Percentiles rank a stretch among this genome's conserved stretches.
These are phyloP conservation scores for Microchrysa polita DNA, from an alignment of 2,888 invertebrate species.

Conservation along the genomic window DNA sequence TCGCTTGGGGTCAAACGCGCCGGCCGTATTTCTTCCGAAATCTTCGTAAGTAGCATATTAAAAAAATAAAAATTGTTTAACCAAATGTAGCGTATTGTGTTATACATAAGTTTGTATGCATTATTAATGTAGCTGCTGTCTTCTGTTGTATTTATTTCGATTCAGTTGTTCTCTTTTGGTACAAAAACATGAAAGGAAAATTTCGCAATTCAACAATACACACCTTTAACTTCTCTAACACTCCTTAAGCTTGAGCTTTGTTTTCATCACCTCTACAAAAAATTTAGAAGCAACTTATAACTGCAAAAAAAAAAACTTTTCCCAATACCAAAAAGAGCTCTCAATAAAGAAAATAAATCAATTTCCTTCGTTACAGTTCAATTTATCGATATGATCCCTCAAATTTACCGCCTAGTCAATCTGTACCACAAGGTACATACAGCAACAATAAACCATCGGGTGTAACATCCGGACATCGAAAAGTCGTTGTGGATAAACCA, in stretches of 20 bases:
- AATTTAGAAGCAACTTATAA: too few species aligned
- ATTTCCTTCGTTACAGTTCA: conserved; percentile 58
- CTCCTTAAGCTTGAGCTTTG: conserved; percentile 18
- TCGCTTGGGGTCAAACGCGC: too few species aligned
- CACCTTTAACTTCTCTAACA: conserved; percentile 16
- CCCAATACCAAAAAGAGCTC: neutral
- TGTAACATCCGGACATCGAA: conserved; percentile 34
- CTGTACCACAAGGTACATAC: conserved; percentile 54
- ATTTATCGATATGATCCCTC: conserved; percentile 65
- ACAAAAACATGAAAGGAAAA: neutral
- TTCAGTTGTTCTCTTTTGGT: neutral
- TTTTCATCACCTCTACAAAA: neutral
- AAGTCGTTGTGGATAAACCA: conserved; percentile 28
- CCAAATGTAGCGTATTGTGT: too few species aligned
- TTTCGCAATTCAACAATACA: conserved; percentile 21
- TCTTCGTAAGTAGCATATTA: too few species aligned
- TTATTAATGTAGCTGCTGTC: too few species aligned
- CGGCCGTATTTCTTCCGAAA: too few species aligned
- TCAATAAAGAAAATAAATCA: conserved; percentile 1
- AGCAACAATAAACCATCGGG: conserved; percentile 48
- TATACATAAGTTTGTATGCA: too few species aligned
- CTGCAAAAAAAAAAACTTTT: neutral
- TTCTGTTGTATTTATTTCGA: neutral
- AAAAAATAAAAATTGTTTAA: too few species aligned
- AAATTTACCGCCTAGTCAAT: conserved; percentile 63